Evolutionary conservation across 2,888 invertebrate genomes (phyloP).

Genomic region (Lysandra bellargus): DNA sequence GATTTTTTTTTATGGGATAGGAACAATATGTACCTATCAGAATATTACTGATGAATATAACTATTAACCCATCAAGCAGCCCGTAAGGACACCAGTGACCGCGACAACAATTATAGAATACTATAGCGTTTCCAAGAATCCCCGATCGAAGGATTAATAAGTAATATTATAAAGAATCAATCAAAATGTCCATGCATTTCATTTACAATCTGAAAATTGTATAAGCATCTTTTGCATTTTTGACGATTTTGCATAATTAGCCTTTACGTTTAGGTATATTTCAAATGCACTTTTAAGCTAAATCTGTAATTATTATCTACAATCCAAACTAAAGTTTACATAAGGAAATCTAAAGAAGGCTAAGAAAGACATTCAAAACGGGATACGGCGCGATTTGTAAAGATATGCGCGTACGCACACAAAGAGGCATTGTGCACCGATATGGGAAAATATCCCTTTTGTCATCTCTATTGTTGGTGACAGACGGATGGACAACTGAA

Average conservation of each 20-base stretch:
- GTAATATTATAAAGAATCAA: no score
- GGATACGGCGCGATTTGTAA: conserved; percentile 55
- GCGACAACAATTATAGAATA: no score
- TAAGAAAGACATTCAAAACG: conserved; percentile 52
- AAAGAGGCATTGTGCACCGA: conserved; percentile 71
- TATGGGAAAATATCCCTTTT: conserved; percentile 77
- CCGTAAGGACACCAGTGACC: no score
- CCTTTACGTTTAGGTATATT: not conserved
- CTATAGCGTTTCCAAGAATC: no score
- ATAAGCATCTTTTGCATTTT: no score
- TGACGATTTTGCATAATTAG: not conserved
- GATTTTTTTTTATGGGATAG: not conserved
- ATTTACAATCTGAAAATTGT: not conserved
- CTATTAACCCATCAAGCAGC: no score
- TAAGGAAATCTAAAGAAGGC: conserved; percentile 44
- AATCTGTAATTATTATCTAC: conserved; percentile 17
- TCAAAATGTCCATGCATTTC: not conserved
- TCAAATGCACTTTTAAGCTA: not conserved
- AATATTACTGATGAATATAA: no score
- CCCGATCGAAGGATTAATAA: no score
- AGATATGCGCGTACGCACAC: conserved; percentile 54
- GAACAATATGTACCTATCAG: no score
- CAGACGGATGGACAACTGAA: conserved; percentile 77
- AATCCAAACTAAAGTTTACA: conserved; percentile 35
- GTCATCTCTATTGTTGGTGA: conserved; percentile 72